Evolutionary conservation across 2,113 vertebrate genomes (phyloP).

Genomic region (Scortum barcoo): DNA sequence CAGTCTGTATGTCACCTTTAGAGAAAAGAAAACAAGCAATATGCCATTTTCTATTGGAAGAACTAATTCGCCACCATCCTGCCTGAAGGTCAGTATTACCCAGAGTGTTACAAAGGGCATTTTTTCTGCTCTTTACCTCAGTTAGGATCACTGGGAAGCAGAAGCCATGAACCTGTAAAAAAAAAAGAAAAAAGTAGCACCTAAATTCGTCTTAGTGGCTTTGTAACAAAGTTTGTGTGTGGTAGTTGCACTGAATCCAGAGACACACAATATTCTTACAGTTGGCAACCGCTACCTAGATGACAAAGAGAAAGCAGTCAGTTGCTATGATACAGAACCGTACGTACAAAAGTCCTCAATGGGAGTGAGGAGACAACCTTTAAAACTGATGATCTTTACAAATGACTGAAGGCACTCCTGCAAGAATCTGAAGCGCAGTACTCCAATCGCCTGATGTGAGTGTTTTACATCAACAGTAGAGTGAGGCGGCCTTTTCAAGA

Average conservation of each 20-base stretch:
- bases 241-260: neutral
- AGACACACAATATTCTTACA: conserved; percentile 1
- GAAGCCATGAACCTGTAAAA: neutral
- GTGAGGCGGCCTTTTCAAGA: neutral
- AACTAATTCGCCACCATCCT: neutral
- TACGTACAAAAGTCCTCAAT: conserved; percentile 32
- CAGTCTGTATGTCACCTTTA: neutral
- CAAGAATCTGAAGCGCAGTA: conserved; percentile 22
- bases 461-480: conserved; percentile 10
- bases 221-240: conserved; percentile 8
- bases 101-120: neutral
- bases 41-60: neutral
- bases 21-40: neutral
- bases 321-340: conserved; percentile 60
- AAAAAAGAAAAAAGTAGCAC: no score
- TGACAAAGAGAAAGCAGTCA: conserved; percentile 10
- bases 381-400: conserved; percentile 23
- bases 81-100: neutral
- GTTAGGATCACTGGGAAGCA: conserved; percentile 11
- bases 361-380: conserved; percentile 32
- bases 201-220: neutral
- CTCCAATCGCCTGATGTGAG: neutral
- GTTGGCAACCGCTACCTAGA: neutral
- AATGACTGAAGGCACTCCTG: conserved; percentile 6
- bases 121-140: conserved; percentile 13